These are phyloP conservation scores for Caerostris extrusa DNA, from an alignment of 1,140 invertebrate species.

Conservation along the genomic window DNA sequence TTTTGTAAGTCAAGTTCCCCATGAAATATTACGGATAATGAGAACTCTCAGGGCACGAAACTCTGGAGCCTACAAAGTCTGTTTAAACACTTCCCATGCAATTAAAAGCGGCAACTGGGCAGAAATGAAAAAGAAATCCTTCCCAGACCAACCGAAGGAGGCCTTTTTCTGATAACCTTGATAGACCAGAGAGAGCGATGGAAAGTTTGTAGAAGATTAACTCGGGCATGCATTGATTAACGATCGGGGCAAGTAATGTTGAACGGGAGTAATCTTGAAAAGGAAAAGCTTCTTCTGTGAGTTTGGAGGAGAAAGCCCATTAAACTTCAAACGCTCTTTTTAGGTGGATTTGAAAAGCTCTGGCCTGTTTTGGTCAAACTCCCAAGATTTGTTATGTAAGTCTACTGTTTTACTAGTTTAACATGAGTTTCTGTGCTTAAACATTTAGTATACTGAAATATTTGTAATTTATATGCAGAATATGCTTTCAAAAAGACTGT, in stretches of 20 bases:
- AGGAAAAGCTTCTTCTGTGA: constrained; percentile 15
- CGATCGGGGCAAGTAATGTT: not conserved
- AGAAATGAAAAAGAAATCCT: not conserved
- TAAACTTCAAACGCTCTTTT: constrained; percentile 12
- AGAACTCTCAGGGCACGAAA: not conserved
- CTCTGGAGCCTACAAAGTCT: not conserved
- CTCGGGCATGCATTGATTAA: constrained; percentile 26
- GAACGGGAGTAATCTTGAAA: not conserved
- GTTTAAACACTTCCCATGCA: not conserved
- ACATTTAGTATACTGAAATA: no score
- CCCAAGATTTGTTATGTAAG: not conserved
- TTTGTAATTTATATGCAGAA: no score
- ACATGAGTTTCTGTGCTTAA: no score
- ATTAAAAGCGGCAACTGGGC: constrained; percentile 12
- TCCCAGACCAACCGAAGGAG: not conserved
- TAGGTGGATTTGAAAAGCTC: not conserved
- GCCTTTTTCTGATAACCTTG: no score
- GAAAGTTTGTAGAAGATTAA: not conserved
- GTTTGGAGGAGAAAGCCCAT: not conserved
- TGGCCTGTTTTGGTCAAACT: not conserved
- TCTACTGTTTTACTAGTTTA: no score
- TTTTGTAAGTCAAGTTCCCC: not conserved
- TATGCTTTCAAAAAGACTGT: no score
- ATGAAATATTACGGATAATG: not conserved
- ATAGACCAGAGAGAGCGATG: not conserved